Base-by-base conservation (phyloP, 2,888 invertebrate genomes). In the Eremobia ochroleuca region DNA sequence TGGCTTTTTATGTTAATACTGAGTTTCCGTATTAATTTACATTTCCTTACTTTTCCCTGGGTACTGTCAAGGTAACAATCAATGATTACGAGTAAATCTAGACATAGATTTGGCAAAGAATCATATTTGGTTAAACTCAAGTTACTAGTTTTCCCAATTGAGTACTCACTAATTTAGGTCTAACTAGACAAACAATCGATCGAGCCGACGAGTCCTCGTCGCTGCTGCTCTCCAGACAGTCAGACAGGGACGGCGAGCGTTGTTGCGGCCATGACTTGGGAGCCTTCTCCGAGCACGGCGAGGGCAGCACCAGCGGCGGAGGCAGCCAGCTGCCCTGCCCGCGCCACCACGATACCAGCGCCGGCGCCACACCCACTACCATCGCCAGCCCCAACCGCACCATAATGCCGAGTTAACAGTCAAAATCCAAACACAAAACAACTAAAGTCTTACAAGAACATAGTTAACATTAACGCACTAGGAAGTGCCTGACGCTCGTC, bases 321-420 rank as follows among this genome's bases (percentile, higher is more conserved):
- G 93, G 92, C 87, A 94, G 81, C 91, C 90, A 90, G 55, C 93
- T 88, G 2, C 93, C 92, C 79, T 94, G 93, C 0, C 96, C 96
- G 58, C 96, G 94, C 96, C 96, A 96, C 97, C 96, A 96, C 66
- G 97, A 96, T 86, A 97, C 96, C 85, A 97, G 89, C 76, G 96
- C 96, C 75, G 97, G 97, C 81, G 97, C 96, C 85, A 97, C 97
- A 43, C 97, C 97, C 72, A 97, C 97, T 77, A 97, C 97, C 97
- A 97, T 97, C 82, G 97, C 97, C 81, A 97, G 84, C 43, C 96
- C 95, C 87, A 97, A 89, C 31, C 94, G 94, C 85, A 97, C 97
- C 97, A 97, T 97, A 81, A 82, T 93, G 76, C 76, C 79, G 69
- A 79, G 75, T 58, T 68, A 59, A 73, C 65, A 77, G 43, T 64